Evolutionary conservation across 2,888 invertebrate genomes (phyloP).

Genomic region (Arrhopalites spinosus): DNA sequence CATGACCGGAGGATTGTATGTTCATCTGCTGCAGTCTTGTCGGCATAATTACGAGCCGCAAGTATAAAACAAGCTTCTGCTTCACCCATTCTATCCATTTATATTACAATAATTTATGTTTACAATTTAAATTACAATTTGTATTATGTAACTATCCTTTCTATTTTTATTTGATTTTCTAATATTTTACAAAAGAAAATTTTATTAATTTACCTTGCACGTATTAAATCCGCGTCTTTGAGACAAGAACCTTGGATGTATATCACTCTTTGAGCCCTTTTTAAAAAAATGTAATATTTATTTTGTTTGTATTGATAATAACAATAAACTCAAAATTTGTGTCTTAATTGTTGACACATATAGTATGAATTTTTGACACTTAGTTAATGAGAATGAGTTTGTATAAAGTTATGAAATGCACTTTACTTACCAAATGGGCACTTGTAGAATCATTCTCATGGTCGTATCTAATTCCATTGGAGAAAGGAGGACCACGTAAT

Average conservation of each 20-base stretch:
- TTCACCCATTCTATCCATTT: constrained; percentile 74
- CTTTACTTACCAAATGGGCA: constrained; percentile 62
- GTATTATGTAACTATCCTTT: too few relatives aligned
- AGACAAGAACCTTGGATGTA: constrained; percentile 96
- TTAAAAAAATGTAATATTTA: too few relatives aligned
- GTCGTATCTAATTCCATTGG: constrained; percentile 98
- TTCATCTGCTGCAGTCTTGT: constrained; percentile 91
- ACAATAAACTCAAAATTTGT: too few relatives aligned
- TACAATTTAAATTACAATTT: too few relatives aligned
- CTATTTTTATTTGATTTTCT: too few relatives aligned
- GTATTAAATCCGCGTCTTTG: constrained; percentile 91
- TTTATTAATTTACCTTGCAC: constrained; percentile 80
- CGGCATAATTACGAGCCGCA: constrained; percentile 93
- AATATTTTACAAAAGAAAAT: too few relatives aligned
- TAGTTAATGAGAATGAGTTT: too few relatives aligned
- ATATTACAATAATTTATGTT: too few relatives aligned
- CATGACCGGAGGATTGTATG: constrained; percentile 84
- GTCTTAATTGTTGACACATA: too few relatives aligned
- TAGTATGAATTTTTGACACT: too few relatives aligned
- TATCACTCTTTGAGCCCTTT: constrained; percentile 71
- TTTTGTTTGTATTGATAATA: too few relatives aligned
- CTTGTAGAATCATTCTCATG: constrained; percentile 95
- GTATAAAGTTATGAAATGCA: too few relatives aligned
- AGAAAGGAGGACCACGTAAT: constrained; percentile 91
- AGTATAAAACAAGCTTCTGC: constrained; percentile 97